Percentiles rank a stretch among this genome's conserved stretches.
Conservation (phyloP, 2,113 vertebrate genomes). For the Gopherus evgoodei region DNA sequence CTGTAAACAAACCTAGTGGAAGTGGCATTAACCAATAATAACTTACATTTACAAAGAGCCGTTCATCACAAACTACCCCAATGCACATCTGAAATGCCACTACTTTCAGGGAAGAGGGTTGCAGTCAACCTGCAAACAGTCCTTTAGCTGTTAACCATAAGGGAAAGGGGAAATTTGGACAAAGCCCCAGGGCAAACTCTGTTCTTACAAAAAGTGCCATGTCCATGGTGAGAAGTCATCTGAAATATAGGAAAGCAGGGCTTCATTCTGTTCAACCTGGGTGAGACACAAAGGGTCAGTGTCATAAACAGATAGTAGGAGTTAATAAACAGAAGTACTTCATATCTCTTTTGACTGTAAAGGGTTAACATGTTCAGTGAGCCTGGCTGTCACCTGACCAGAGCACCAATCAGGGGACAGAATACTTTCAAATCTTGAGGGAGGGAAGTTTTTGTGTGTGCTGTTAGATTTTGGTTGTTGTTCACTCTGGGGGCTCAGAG, state of each 20-base stretch:
- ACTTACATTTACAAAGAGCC: neutral
- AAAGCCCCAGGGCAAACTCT: neutral
- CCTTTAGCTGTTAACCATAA: neutral
- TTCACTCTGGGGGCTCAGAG: too few relatives aligned
- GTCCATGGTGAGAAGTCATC: neutral
- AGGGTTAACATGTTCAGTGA: too few relatives aligned
- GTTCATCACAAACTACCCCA: neutral
- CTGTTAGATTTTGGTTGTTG: too few relatives aligned
- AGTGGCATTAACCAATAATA: neutral
- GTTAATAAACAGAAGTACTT: too few relatives aligned
- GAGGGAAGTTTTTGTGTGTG: too few relatives aligned
- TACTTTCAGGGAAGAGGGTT: neutral
- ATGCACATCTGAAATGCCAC: neutral
- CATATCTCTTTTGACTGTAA: too few relatives aligned
- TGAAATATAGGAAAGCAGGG: neutral
- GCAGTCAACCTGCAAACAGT: neutral
- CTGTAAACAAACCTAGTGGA: neutral
- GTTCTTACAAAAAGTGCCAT: neutral
- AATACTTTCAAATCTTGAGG: too few relatives aligned
- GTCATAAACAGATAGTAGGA: too few relatives aligned
- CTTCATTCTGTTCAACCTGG: neutral
- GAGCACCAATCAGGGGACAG: too few relatives aligned
- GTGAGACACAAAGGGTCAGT: neutral
- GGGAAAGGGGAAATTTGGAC: neutral
- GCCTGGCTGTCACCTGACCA: too few relatives aligned